phyloP scores from a whole-genome alignment of 2,888 invertebrate genomes.

The Diachrysia chrysitis region DNA sequence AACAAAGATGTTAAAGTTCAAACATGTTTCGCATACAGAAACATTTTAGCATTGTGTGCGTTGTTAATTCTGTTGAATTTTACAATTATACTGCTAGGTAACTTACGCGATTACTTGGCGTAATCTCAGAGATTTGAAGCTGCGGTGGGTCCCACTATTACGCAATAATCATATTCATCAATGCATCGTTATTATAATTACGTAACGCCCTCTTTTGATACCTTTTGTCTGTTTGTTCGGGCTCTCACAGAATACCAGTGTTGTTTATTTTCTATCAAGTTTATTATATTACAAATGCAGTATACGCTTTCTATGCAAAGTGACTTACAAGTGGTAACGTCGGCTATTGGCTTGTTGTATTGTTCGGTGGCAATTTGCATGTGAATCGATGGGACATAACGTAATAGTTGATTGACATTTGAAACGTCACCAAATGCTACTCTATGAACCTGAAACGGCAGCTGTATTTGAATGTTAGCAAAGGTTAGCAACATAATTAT shows the following conservation, averaged over 20 bases:
- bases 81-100: constrained; percentile 57
- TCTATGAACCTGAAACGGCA: constrained; percentile 47
- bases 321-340: constrained; percentile 70
- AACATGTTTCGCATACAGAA: constrained; percentile 70
- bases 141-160: constrained; percentile 68
- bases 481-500: constrained; percentile 36
- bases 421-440: constrained; percentile 57
- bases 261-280: constrained; percentile 77
- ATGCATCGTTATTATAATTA: constrained; percentile 77
- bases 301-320: constrained; percentile 79
- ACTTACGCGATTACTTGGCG: constrained; percentile 57
- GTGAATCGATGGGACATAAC: constrained; percentile 64
- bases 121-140: constrained; percentile 58
- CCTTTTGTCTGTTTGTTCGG: constrained; percentile 76
- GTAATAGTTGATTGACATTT: constrained; percentile 67
- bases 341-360: constrained; percentile 67
- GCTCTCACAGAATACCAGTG: constrained; percentile 67
- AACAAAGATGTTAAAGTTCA: constrained; percentile 59
- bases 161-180: constrained; percentile 72
- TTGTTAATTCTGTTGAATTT: constrained; percentile 63
- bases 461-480: constrained; percentile 19
- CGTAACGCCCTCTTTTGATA: constrained; percentile 81
- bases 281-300: constrained; percentile 70
- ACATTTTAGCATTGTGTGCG: constrained; percentile 70
- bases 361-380: constrained; percentile 69